Evolutionary conservation across 30 jellyfish, hydroid and myxozoan species (phyloP), one percentile per base, ranked within the genome.

Genomic region (Aurelia sp.): DNA sequence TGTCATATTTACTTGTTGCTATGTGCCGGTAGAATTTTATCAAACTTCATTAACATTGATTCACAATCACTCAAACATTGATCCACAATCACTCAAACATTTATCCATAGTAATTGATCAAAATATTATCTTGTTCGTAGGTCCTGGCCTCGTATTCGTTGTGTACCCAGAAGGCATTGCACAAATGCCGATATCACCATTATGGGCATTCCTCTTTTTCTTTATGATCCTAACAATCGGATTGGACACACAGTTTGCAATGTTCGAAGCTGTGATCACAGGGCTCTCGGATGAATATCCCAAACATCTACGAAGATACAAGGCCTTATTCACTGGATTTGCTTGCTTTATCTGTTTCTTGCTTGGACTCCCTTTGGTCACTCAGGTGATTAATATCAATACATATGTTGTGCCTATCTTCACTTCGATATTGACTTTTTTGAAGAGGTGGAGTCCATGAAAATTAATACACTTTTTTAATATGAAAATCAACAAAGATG

Each of bases 111-210:
- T n/a, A n/a, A n/a, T n/a, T n/a, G 55, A 44, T 44, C 55, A 10
- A 44, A 44, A 3, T 44, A 44, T 44, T 44, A 9, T 44, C 55
- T 44, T 44, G 15, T 4, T 74, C 76, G 22, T 59, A 93, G 98
- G 98, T 19, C 98, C 98, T 22, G 98, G 98, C 30, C 89, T 93
- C 50, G 96, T 88, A 27, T 93, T 93, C 52, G 97, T 93, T 10
- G 98, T 93, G 17, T 93, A 93, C 82, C 98, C 98, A 60, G 98
- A 93, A 79, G 98, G 98, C 79, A 64, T 93, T 63, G 95, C 98
- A 30, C 90, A 93, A 74, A 93, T 93, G 98, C 98, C 98, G 15
- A 88, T 93, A 2, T 86, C 98, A 16, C 97, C 97, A 37, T 74
- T 93, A 55, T 93, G 98, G 98, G 97, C 97, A 9, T 52, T 93